Evolutionary conservation across 2,113 vertebrate genomes (phyloP), one percentile per base, ranked within the genome.

Genomic region (Ophiodon elongatus): DNA sequence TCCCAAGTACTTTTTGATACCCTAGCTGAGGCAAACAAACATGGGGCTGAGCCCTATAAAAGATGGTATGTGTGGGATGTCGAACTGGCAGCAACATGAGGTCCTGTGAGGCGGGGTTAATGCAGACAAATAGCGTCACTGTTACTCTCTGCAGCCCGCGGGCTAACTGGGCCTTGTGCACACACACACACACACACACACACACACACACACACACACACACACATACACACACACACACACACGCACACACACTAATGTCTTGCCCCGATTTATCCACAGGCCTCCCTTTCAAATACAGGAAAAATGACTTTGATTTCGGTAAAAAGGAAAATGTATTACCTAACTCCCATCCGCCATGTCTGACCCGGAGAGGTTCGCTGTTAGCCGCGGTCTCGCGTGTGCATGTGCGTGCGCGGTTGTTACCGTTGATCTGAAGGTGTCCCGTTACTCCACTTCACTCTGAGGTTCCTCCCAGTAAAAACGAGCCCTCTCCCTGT

Each of bases 381-480:
- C 87, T 59, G 72, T 84, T 73, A 76, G 76, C 69, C 65, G 39
- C 19, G 11, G 45, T 80, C 14, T 60, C 4, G 13, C 3, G 54
- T 27, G 54, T 29, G 0, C 10, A 3, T 60, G 29, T n/a, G 64
- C 19, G 23, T 47, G 73, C 19, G 71, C 0, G 11, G 50, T 77
- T 50, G 86, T 74, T 57, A 21, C 45, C n/a, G 62, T 29, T 67
- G 21, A 50, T 76, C 47, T 60, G 77, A 57, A 76, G 64, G 76
- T 77, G 88, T 66, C 80, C 67, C 50, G 47, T 92, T 85, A 83
- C 87, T 82, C 73, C 76, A 84, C 81, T 88, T 82, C 73, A 74
- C 70, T 87, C 80, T 76, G 77, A 86, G 87, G 83, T 82, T 79
- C 67, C 71, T 54, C 83, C 80, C 81, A 60, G 27, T 87, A 73